Base-by-base conservation (phyloP, 1,140 invertebrate species). In the Dufourea novaeangliae region DNA sequence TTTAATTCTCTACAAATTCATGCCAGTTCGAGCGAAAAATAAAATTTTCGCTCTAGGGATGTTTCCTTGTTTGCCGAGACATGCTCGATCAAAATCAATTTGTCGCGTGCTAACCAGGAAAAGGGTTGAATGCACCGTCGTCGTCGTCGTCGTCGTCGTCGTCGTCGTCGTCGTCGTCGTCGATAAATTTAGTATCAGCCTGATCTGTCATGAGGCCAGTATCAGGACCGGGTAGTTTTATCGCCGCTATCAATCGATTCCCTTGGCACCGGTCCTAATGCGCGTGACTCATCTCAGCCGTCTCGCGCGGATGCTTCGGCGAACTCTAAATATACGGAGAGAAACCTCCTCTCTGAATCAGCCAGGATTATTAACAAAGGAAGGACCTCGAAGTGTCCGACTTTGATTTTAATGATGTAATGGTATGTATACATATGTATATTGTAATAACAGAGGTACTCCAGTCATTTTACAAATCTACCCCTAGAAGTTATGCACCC, bases 231-330 rank as follows among this genome's bases (percentile, higher is more conserved):
- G 10, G 17, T n/a, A 54, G 46, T n/a, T 66, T 66, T 64, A 73
- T 64, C 39, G 61, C 39, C 61, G 46, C 34, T 66, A 73, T 73
- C 71, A 54, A 73, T 73, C 71, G 71, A 73, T 73, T 22, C 25
- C n/a, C 8, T 20, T 73, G 71, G 71, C 71, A 37, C 2, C 11
- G 22, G 12, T 46, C 71, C 71, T 73, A 73, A 73, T 73, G 61
- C 20, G 61, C 61, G 29, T 73, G 71, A 73, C 44, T 73, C 71
- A 73, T 66, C 46, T n/a, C n/a, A n/a, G n/a, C n/a, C 34, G 32
- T 32, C 59, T 64, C 59, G 64, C 71, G 44, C 29, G 14, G 20
- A 52, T 27, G 44, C 37, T 52, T 37, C 39, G 8, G n/a, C 14
- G 11, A 37, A 25, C 12, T 17, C 44, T 20, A 39, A 52, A 14